Evolutionary conservation across 30 jellyfish, hydroid and myxozoan genomes (phyloP), one percentile per base, ranked within the genome.

Genomic region (Nemopilema nomurai): DNA sequence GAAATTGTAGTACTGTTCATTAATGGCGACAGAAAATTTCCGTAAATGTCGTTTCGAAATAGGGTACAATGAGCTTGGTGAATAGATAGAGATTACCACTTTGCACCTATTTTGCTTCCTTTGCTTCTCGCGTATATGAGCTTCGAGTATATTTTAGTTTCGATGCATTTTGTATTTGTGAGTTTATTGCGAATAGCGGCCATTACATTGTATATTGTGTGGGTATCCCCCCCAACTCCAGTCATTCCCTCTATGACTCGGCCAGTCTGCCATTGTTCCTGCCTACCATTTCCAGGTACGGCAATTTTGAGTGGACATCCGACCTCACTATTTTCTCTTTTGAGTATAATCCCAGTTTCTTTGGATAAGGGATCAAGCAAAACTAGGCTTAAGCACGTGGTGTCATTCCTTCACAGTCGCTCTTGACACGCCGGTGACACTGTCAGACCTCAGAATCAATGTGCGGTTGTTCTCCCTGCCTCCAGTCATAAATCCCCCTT

Each of bases 361-460:
- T 29, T 69, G 6, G 80, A 29, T 8, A 21, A 18, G 80, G 52
- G 31, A 28, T 74, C n/a, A 7, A 28, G 26, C 77, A 67, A 69
- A 49, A 49, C 8, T 81, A 81, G 23, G 0, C 41, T 16, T 31
- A 62, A 74, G 76, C 92, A 49, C 82, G 87, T 63, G 87, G 70
- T 26, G 62, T 50, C 81, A 41, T 65, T 74, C 78, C 81, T 50
- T 76, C 68, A 77, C 72, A 66, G 77, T 63, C 30, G 30, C 30
- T 72, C 81, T 84, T 84, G 82, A 84, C 87, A 6, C 29, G 81
- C 72, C 87, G 20, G 82, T 67, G 92, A 73, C 92, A 74, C 64
- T 67, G 92, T 84, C 92, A 71, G 32, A 84, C 92, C 92, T 78
- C 92, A 68, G 92, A 84, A 73, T 84, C 62, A 84, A 28, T 62